Evolutionary conservation across 2,113 vertebrate genomes (phyloP).

Genomic region (Calidris pugnax): DNA sequence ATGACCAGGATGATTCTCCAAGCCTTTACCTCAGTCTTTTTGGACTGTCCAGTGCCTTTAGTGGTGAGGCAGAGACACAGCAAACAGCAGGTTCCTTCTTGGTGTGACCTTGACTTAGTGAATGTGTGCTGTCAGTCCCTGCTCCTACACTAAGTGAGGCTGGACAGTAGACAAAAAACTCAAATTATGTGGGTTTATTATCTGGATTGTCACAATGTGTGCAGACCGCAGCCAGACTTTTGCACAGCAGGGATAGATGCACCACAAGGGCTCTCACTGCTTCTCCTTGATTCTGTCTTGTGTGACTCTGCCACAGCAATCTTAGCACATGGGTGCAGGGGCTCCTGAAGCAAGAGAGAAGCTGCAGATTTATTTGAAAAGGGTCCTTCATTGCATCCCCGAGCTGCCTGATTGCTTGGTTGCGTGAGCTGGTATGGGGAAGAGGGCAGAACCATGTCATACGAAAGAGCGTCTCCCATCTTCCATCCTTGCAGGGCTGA

Average conservation of each 20-base stretch:
- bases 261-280: background rate
- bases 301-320: background rate
- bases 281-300: background rate
- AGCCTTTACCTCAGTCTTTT: background rate
- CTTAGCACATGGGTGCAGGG: background rate
- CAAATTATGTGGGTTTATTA: background rate
- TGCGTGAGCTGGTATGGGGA: background rate
- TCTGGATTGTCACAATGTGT: rapidly evolving
- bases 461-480: background rate
- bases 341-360: background rate
- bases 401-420: background rate
- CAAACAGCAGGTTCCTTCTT: background rate
- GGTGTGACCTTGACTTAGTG: background rate
- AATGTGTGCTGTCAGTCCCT: background rate
- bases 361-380: background rate
- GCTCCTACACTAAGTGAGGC: background rate
- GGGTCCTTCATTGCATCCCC: background rate
- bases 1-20: background rate
- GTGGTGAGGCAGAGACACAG: background rate
- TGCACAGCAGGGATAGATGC: too few relatives aligned
- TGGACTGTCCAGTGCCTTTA: background rate
- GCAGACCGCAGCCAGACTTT: rapidly evolving
- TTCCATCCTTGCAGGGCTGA: background rate
- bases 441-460: background rate
- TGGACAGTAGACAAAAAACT: background rate